A percentile compares a stretch with the other conserved stretches of the same genome.
phyloP scores from a whole-genome alignment of 2,113 vertebrate species.

The Agelaius tricolor region DNA sequence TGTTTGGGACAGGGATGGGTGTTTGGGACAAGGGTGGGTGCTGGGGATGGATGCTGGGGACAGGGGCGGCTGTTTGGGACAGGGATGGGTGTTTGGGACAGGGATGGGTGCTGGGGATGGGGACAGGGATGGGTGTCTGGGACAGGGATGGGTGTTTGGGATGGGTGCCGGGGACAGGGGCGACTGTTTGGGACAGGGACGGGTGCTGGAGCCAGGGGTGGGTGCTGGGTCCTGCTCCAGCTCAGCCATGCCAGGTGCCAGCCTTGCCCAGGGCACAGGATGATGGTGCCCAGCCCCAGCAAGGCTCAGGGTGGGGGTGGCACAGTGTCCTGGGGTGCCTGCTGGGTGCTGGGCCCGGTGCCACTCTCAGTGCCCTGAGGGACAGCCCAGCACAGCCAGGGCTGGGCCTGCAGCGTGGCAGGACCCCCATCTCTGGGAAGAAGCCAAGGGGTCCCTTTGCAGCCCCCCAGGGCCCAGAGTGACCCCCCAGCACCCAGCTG shows the following conservation, averaged over 20 bases:
- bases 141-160: neutral
- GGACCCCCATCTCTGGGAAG: neutral
- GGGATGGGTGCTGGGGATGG: neutral
- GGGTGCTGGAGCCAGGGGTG: fast-evolving
- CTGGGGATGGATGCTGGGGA: too few species aligned
- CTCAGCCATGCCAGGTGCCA: neutral
- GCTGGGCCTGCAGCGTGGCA: neutral
- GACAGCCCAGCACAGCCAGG: fast-evolving
- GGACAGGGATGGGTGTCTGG: neutral
- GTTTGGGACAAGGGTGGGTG: too few species aligned
- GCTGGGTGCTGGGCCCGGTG: neutral
- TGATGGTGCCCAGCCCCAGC: neutral
- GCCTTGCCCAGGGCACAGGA: neutral
- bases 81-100: neutral
- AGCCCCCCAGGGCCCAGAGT: neutral
- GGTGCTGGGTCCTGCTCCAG: too few species aligned
- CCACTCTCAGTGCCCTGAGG: fast-evolving
- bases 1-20: neutral
- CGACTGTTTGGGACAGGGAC: fast-evolving
- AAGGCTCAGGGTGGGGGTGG: neutral
- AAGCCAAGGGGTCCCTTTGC: neutral
- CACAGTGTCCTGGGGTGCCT: fast-evolving
- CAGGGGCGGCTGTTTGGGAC: neutral
- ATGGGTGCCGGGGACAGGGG: too few species aligned
- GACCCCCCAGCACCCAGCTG: neutral